These are phyloP conservation scores for Acrossocheilus fasciatus DNA, from an alignment of 2,797 vertebrate species.

Conservation along the genomic window DNA sequence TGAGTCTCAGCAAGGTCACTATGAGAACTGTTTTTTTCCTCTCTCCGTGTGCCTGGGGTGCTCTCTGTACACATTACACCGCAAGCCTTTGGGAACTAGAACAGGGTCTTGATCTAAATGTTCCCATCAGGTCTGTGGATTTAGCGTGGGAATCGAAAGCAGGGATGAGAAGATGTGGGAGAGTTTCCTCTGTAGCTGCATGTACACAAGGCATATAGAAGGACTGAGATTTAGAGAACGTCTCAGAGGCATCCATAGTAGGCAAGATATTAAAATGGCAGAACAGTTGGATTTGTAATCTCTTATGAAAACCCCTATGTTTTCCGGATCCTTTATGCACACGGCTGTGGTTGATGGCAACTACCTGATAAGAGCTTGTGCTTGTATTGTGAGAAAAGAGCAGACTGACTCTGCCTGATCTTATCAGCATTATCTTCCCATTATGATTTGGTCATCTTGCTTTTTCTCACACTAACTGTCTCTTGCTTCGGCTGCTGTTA, in stretches of 20 bases:
- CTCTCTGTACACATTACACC: constrained; percentile 56
- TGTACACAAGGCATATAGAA: constrained; percentile 63
- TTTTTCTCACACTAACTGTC: constrained; percentile 6
- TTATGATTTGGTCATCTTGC: constrained; percentile 65
- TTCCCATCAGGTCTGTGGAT: constrained; percentile 69
- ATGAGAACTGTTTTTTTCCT: constrained; percentile 45
- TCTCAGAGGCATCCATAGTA: neutral
- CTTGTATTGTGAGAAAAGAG: constrained; percentile 68
- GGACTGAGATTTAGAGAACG: constrained; percentile 32
- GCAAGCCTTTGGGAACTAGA: constrained; percentile 56
- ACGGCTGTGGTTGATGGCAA: neutral
- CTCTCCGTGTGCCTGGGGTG: constrained; percentile 40
- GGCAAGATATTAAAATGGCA: neutral
- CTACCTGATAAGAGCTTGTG: constrained; percentile 63
- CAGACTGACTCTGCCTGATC: constrained; percentile 69
- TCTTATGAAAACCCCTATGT: neutral
- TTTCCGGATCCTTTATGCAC: constrained; percentile 14
- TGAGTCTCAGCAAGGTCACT: constrained; percentile 56
- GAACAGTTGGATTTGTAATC: neutral
- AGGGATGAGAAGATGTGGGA: constrained; percentile 73
- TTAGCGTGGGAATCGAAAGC: constrained; percentile 77
- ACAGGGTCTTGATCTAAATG: constrained; percentile 63
- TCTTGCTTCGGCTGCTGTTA: constrained; percentile 50
- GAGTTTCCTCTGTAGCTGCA: constrained; percentile 64
- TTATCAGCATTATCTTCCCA: constrained; percentile 50